These are phyloP conservation scores for Lasaia peninsularis DNA, from an alignment of 1,140 invertebrate genomes.

Conservation along the genomic window DNA sequence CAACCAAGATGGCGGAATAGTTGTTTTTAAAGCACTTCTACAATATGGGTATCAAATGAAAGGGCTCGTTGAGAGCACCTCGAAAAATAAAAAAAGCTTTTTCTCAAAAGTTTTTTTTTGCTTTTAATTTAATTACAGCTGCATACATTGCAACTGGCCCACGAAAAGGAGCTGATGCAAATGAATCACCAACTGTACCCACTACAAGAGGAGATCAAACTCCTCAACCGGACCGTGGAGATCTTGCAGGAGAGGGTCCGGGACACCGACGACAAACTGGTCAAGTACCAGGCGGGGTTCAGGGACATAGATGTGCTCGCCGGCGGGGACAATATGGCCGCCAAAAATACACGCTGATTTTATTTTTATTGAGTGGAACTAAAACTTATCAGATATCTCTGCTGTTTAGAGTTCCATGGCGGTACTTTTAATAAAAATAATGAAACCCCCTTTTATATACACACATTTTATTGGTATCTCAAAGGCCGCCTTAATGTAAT, in stretches of 20 bases:
- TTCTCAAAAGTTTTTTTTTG: neutral
- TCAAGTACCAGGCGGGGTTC: constrained; percentile 42
- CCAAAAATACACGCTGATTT: neutral
- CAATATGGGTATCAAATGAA: too few species aligned
- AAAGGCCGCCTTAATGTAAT: too few species aligned
- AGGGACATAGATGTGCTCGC: constrained; percentile 42
- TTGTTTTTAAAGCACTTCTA: too few species aligned
- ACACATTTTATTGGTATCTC: too few species aligned
- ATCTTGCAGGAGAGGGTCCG: constrained; percentile 57
- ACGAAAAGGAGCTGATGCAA: constrained; percentile 84
- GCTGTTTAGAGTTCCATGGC: too few species aligned
- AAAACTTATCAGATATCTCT: too few species aligned
- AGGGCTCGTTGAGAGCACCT: too few species aligned
- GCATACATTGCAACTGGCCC: constrained; percentile 86
- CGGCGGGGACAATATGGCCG: constrained; percentile 44
- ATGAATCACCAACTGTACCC: constrained; percentile 78
- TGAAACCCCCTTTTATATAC: too few species aligned
- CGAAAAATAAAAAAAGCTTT: too few species aligned
- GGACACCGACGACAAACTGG: constrained; percentile 51
- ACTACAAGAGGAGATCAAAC: constrained; percentile 77
- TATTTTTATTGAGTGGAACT: neutral
- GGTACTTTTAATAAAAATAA: too few species aligned
- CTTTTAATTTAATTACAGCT: constrained; percentile 75
- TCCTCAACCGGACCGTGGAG: constrained; percentile 61
- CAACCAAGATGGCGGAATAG: too few species aligned